Conservation (phyloP, 1,140 invertebrate species). For the Ips nitidus region DNA sequence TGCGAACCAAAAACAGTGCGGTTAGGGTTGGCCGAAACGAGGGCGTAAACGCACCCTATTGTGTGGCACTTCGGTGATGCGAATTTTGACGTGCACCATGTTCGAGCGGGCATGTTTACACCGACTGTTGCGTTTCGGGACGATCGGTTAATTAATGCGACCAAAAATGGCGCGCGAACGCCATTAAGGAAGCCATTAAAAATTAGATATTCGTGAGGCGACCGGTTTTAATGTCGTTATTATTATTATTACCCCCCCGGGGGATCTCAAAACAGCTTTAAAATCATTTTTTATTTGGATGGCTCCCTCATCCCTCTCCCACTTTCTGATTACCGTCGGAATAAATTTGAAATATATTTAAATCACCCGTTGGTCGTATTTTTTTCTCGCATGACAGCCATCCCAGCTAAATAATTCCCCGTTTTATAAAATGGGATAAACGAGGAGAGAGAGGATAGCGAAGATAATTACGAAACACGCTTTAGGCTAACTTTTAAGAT, state of each 20-base stretch:
- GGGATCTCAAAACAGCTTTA: no score
- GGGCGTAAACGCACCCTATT: no score
- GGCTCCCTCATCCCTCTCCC: no score
- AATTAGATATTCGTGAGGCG: neutral
- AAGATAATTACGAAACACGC: no score
- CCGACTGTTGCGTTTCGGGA: no score
- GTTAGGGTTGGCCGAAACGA: no score
- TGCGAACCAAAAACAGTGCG: constrained; percentile 29
- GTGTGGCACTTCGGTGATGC: constrained; percentile 6
- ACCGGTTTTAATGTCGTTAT: neutral
- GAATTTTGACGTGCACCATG: constrained; percentile 13
- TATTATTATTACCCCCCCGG: no score
- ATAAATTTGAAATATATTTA: constrained; percentile 3
- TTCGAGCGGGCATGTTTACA: neutral
- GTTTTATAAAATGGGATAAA: no score
- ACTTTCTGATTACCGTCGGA: neutral
- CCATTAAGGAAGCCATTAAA: constrained; percentile 1
- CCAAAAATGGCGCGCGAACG: neutral
- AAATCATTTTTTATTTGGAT: neutral
- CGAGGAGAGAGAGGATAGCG: no score
- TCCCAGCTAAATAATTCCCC: no score
- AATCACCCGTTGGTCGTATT: neutral
- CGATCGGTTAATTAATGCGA: neutral
- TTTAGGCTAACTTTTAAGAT: no score
- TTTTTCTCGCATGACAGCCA: no score